Conservation (phyloP, 2,797 vertebrate species). For the Centropyge bicolor region DNA sequence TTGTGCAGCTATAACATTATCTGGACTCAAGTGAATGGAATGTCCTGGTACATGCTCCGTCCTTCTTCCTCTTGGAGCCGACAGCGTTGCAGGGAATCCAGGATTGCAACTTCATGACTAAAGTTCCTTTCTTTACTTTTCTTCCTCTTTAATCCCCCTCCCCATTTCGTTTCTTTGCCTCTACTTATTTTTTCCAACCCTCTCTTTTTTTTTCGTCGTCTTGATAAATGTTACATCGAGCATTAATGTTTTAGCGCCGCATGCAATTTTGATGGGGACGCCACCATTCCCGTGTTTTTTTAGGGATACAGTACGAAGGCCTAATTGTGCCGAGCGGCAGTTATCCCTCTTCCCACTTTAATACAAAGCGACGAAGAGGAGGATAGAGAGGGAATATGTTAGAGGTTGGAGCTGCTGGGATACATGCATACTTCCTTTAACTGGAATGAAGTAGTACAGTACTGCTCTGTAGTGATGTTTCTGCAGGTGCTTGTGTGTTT, state of each 20-base stretch:
- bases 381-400: neutral
- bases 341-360: slow-evolving; percentile 32
- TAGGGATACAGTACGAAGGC: slow-evolving; percentile 53
- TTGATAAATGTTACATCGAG: slow-evolving; percentile 82
- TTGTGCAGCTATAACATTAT: neutral
- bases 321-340: slow-evolving; percentile 66
- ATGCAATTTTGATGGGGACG: slow-evolving; percentile 81
- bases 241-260: slow-evolving; percentile 81
- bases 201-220: slow-evolving; percentile 46
- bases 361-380: neutral
- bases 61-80: neutral
- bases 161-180: slow-evolving; percentile 4
- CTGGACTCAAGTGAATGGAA: neutral
- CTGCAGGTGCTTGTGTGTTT: neutral
- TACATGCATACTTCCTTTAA: neutral
- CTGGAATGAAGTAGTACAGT: neutral
- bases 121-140: slow-evolving; percentile 53
- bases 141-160: neutral
- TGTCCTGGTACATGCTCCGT: neutral
- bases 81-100: slow-evolving; percentile 25
- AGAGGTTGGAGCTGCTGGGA: neutral
- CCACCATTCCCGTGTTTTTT: slow-evolving; percentile 68
- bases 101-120: slow-evolving; percentile 43
- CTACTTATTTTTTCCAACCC: slow-evolving; percentile 6
- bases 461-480: neutral